Evolutionary conservation across 2,113 vertebrate genomes (phyloP).

Genomic region (Microtus oregoni): DNA sequence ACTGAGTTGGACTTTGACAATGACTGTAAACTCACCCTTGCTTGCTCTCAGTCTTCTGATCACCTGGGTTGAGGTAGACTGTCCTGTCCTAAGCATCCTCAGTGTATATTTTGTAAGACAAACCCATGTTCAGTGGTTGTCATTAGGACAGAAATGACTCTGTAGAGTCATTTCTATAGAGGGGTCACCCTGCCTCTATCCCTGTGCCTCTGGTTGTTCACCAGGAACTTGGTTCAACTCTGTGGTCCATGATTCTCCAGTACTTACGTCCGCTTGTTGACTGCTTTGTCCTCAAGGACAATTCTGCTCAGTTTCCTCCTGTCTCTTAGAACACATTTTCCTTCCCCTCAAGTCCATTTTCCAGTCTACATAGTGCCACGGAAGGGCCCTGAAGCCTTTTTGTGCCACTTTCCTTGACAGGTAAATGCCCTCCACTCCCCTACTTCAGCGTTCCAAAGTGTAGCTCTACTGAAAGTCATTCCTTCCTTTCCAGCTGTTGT

Average conservation of each 20-base stretch:
- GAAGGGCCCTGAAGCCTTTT: neutral
- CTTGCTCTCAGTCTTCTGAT: neutral
- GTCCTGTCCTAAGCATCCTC: neutral
- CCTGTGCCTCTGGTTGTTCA: neutral
- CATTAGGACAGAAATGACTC: neutral
- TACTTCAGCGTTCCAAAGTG: neutral
- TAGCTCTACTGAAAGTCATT: neutral
- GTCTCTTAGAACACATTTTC: neutral
- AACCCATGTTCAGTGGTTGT: neutral
- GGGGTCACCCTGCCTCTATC: neutral
- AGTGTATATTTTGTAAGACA: neutral
- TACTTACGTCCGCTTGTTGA: neutral
- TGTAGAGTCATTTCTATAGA: neutral
- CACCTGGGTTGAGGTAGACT: neutral
- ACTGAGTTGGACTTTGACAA: neutral
- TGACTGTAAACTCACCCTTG: neutral
- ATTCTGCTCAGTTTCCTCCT: neutral
- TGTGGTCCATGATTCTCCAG: neutral
- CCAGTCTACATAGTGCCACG: neutral
- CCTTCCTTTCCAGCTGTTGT: neutral
- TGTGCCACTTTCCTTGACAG: neutral
- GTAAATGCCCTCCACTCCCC: neutral
- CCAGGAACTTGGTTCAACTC: neutral
- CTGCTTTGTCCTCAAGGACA: neutral
- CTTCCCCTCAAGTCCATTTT: neutral